Conservation (phyloP, 2,113 vertebrate genomes). For the Sinocyclocheilus rhinocerous region DNA sequence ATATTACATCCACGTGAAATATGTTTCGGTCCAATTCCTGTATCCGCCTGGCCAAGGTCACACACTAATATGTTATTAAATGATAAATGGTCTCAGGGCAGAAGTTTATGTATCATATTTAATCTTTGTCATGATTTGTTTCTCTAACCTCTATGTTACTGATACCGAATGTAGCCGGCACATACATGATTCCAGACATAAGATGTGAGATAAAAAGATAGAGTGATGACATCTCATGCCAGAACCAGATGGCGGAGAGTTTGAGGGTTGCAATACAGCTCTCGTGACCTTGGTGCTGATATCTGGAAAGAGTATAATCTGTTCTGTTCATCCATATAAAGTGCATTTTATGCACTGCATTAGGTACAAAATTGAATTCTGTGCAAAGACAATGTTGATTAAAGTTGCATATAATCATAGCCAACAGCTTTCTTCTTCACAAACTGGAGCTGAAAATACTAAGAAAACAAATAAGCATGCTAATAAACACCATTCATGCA, state of each 20-base stretch:
- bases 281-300: background rate
- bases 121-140: constrained; percentile 69
- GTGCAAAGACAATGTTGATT: constrained; percentile 9
- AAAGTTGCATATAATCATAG: background rate
- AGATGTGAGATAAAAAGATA: constrained; percentile 7
- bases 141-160: constrained; percentile 66
- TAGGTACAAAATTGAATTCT: background rate
- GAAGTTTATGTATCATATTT: constrained; percentile 66
- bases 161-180: constrained; percentile 66
- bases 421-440: background rate
- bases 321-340: background rate
- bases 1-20: constrained; percentile 63
- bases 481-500: background rate
- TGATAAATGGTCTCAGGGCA: constrained; percentile 62
- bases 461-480: background rate
- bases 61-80: constrained; percentile 69
- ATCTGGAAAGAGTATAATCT: background rate
- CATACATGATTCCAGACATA: constrained; percentile 71
- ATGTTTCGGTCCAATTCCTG: constrained; percentile 38
- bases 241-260: constrained; percentile 33
- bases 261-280: constrained; percentile 10
- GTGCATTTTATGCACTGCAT: background rate
- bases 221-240: constrained; percentile 1
- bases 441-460: background rate
- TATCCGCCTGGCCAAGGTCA: constrained; percentile 57